phyloP scores from a whole-genome alignment of 2,797 vertebrate species.

The Tragelaphus oryx region DNA sequence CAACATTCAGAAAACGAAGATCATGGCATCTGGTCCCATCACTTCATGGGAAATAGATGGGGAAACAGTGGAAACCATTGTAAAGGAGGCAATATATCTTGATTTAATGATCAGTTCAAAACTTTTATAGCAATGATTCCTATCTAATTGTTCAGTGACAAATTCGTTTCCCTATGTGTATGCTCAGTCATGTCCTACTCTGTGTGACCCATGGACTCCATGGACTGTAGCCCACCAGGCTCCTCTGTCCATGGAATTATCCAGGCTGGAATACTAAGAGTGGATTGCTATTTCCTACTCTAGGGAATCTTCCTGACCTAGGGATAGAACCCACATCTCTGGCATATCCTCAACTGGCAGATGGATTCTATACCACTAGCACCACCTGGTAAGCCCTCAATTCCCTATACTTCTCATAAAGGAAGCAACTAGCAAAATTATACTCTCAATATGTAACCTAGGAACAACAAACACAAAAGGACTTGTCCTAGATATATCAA shows the following conservation, averaged over 20 bases:
- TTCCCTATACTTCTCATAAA: neutral
- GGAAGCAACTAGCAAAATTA: neutral
- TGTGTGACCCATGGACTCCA: fast-evolving
- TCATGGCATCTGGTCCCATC: no score
- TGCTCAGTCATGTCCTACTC: neutral
- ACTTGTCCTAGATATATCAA: neutral
- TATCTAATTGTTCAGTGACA: neutral
- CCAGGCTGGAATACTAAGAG: neutral
- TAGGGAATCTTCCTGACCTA: neutral
- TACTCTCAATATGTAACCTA: neutral
- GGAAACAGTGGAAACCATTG: neutral
- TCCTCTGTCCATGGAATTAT: neutral
- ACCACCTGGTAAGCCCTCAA: neutral
- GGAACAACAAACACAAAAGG: neutral
- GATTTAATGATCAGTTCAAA: neutral
- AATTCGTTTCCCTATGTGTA: neutral
- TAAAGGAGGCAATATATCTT: neutral
- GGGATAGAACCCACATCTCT: neutral
- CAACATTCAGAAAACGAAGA: no score
- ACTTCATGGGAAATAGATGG: no score
- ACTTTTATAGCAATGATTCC: neutral
- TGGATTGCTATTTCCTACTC: neutral
- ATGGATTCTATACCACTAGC: neutral
- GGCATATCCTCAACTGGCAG: neutral
- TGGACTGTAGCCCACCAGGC: neutral